These are phyloP conservation scores for Poeciliopsis presidionis DNA, from an alignment of 2,797 vertebrate species.

Conservation along the genomic window DNA sequence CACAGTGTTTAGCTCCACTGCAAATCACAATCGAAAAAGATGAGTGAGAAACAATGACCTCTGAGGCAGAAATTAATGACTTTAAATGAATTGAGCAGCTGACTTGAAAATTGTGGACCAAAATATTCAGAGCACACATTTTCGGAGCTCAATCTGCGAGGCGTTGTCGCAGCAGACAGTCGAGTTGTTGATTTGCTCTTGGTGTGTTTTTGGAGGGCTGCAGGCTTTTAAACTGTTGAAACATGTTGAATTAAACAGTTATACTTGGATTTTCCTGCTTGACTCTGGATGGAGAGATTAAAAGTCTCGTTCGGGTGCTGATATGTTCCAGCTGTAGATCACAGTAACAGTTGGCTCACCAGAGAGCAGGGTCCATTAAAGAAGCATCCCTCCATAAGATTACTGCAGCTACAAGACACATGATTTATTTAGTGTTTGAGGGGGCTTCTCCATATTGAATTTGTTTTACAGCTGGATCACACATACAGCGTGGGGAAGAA, in stretches of 20 bases:
- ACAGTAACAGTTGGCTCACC: conserved; percentile 44
- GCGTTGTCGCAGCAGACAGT: conserved; percentile 23
- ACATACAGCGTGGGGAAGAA: conserved; percentile 29
- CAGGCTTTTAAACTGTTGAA: conserved; percentile 15
- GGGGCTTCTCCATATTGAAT: conserved; percentile 34
- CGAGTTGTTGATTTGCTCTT: conserved; percentile 38
- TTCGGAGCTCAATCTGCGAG: conserved; percentile 18
- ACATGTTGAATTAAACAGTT: conserved; percentile 13
- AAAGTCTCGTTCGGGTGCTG: conserved; percentile 29
- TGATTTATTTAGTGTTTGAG: conserved; percentile 45
- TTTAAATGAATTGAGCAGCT: conserved; percentile 26
- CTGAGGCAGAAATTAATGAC: conserved; percentile 31
- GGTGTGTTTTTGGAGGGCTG: conserved; percentile 10
- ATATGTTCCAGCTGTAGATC: conserved; percentile 51
- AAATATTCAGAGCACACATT: conserved; percentile 34
- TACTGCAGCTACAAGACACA: conserved; percentile 27
- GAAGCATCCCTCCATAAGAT: conserved; percentile 55
- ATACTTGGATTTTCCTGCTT: conserved; percentile 21
- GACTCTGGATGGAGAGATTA: conserved; percentile 25
- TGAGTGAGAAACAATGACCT: conserved; percentile 35
- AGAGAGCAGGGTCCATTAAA: conserved; percentile 52
- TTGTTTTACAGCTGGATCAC: conserved; percentile 56
- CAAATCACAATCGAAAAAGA: conserved; percentile 20
- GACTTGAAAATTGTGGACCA: conserved; percentile 35
- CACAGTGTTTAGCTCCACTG: conserved; percentile 7